Base-by-base conservation (phyloP, 2,113 vertebrate genomes). In the Sebastes schlegelii region DNA sequence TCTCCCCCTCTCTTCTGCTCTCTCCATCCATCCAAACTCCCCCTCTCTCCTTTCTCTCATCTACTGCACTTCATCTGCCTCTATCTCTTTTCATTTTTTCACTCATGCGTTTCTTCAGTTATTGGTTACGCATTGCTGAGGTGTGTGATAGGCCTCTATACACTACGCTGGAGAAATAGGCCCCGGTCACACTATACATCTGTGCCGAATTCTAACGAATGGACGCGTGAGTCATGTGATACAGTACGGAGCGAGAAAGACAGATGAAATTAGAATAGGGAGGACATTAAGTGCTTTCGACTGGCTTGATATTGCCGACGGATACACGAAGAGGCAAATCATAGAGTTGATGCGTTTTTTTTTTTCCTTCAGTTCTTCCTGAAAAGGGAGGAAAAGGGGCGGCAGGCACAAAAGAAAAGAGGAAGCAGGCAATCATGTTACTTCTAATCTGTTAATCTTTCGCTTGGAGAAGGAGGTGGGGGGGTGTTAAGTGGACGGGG, bases 61-160 rank as follows among this genome's bases (percentile, higher is more conserved):
- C 87, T 60, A 3, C 77, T 43, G 69, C 87, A 82, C 79, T 89
- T 82, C 83, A 74, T 85, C 84, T 85, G 71, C 60, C 52, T 90
- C 74, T 9, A 84, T 91, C 83, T 86, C 83, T 82, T 88, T 87
- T 88, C 79, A 83, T 79, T 86, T 92, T 80, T 80, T 75, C 85
- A 80, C 21, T 83, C 83, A 78, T 86, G 66, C 77, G 17, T 85
- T 51, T 67, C n/a, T 68, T 74, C 83, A 84, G 84, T 93, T 93
- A 95, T 93, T 92, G 87, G 94, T 82, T 87, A 86, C 79, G 92
- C 90, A 77, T 91, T 79, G 92, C 91, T 90, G 89, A 91, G 86
- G 91, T 87, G 90, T 88, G 84, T 83, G 88, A 92, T 89, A 79
- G 87, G 70, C 71, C 70, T 73, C 87, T 40, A 9, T 77, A 81